phyloP scores from a whole-genome alignment of 2,888 invertebrate species.

The Pandemis corylana region DNA sequence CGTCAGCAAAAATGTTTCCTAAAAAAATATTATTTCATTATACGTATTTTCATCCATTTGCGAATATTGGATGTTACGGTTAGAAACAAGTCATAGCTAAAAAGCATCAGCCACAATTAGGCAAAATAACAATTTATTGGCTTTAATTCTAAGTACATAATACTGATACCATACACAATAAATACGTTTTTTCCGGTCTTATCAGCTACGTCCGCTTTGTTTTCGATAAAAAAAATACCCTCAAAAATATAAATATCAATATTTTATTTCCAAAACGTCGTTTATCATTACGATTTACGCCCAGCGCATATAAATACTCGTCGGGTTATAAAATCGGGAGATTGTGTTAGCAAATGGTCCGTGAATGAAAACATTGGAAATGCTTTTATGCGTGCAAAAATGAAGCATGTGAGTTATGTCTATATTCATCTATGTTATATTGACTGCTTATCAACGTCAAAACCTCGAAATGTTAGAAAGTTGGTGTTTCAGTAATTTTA shows the following conservation, averaged over 20 bases:
- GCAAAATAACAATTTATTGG: too few relatives aligned
- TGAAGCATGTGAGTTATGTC: not conserved
- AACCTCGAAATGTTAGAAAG: not conserved
- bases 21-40: too few relatives aligned
- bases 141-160: too few relatives aligned
- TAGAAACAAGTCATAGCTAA: too few relatives aligned
- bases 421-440: not conserved
- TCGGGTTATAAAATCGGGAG: slow-evolving; percentile 27
- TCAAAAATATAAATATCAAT: slow-evolving; percentile 3
- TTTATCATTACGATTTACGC: slow-evolving; percentile 22
- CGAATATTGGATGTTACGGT: too few relatives aligned
- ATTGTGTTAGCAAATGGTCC: slow-evolving; percentile 24
- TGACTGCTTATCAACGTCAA: not conserved
- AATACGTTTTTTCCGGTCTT: too few relatives aligned
- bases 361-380: slow-evolving; percentile 32
- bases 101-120: too few relatives aligned
- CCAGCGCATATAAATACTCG: slow-evolving; percentile 22
- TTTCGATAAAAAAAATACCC: not conserved
- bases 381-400: slow-evolving; percentile 22
- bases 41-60: too few relatives aligned
- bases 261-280: slow-evolving; percentile 7
- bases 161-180: too few relatives aligned
- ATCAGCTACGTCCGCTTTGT: not conserved
- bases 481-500: too few relatives aligned
- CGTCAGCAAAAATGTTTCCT: too few relatives aligned